Percentiles rank a stretch among this genome's conserved stretches.
These are phyloP conservation scores for Micronisus gabar DNA, from an alignment of 2,113 vertebrate genomes.

Conservation along the genomic window DNA sequence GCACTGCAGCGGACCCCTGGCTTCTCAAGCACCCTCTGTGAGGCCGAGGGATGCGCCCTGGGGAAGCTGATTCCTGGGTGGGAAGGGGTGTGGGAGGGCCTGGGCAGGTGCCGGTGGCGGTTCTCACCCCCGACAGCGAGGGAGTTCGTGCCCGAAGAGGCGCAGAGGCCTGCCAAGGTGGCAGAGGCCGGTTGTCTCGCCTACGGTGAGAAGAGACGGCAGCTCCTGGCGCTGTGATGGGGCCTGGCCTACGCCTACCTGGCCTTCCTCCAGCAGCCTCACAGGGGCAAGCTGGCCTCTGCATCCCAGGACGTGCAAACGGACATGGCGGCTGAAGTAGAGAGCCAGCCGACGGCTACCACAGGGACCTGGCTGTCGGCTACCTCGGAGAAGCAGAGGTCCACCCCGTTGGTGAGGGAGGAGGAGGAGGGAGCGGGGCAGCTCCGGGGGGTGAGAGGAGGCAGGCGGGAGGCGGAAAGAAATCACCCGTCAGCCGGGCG, in stretches of 20 bases:
- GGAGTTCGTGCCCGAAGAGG: neutral
- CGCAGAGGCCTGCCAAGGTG: neutral
- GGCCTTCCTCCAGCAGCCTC: neutral
- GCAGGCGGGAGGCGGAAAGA: neutral
- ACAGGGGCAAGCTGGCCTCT: neutral
- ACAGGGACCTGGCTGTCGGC: neutral
- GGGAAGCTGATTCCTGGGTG: neutral
- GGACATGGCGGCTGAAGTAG: neutral
- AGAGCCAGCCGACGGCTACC: neutral
- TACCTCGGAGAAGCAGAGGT: neutral
- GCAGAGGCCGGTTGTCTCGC: rapidly evolving
- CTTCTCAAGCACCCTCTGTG: neutral
- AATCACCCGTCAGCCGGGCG: neutral
- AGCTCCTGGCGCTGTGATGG: neutral
- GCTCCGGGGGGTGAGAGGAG: rapidly evolving
- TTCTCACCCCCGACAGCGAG: neutral
- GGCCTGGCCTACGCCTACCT: too few relatives aligned
- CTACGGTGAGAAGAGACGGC: neutral
- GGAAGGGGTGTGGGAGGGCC: neutral
- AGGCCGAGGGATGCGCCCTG: rapidly evolving
- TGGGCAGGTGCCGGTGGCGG: neutral
- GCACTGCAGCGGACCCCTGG: rapidly evolving
- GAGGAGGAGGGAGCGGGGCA: neutral
- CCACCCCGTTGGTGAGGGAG: neutral
- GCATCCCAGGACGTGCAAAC: rapidly evolving